phyloP scores from a whole-genome alignment of 2,797 vertebrate species.

The Crocodylus rhombifer region DNA sequence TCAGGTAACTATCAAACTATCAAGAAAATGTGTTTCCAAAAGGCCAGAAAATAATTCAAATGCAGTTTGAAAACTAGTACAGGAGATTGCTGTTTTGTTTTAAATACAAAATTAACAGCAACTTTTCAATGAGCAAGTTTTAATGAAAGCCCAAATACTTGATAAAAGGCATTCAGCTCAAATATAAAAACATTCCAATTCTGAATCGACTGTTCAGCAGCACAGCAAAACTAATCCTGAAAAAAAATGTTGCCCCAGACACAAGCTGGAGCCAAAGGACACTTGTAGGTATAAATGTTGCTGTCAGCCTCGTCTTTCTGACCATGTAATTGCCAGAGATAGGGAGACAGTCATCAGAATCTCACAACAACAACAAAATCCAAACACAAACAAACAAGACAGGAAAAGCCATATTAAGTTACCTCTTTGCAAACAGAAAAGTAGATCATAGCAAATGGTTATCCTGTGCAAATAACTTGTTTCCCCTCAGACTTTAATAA shows the following conservation, averaged over 20 bases:
- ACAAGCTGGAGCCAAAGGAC: conserved; percentile 64
- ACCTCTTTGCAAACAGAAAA: conserved; percentile 76
- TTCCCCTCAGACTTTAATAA: conserved; percentile 80
- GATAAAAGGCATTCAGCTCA: conserved; percentile 37
- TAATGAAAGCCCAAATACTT: conserved; percentile 47
- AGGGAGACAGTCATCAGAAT: conserved; percentile 48
- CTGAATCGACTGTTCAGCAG: conserved; percentile 46
- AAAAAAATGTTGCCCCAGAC: conserved; percentile 52
- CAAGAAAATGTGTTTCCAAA: conserved; percentile 44
- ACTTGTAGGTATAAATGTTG: conserved; percentile 11
- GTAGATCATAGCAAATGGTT: conserved; percentile 52
- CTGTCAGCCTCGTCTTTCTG: conserved; percentile 67
- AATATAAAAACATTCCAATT: neutral
- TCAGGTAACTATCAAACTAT: neutral
- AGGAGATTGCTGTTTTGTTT: conserved; percentile 31
- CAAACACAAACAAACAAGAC: conserved; percentile 78
- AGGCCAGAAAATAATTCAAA: conserved; percentile 35
- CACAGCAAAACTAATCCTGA: conserved; percentile 60
- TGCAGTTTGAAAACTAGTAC: conserved; percentile 56
- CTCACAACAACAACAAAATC: conserved; percentile 69
- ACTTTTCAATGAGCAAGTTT: conserved; percentile 31
- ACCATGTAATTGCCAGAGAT: conserved; percentile 62
- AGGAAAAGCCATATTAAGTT: conserved; percentile 76
- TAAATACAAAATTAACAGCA: conserved; percentile 49
- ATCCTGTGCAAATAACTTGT: conserved; percentile 72